A percentile compares a stretch with the other conserved stretches of the same genome.
Conservation (phyloP, 2,113 vertebrate genomes). For the Gila orcuttii region DNA sequence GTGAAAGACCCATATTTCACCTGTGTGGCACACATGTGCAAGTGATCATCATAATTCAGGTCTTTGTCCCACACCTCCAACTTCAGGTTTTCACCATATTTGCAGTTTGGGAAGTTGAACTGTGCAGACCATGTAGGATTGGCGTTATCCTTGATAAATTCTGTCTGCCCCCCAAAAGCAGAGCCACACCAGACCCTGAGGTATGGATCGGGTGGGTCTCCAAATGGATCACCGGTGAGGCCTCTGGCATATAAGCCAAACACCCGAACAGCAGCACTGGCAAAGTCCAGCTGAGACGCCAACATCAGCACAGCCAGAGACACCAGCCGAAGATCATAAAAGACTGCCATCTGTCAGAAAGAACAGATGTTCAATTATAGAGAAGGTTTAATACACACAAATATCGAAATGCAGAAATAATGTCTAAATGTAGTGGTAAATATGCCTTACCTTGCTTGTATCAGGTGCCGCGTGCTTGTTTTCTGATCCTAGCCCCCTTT, state of each 20-base stretch:
- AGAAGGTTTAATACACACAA: neutral
- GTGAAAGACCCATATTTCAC: neutral
- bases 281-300: neutral
- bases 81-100: neutral
- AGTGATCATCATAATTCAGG: conserved; percentile 7
- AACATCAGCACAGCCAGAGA: conserved; percentile 11
- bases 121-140: neutral
- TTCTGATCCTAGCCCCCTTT: neutral
- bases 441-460: neutral
- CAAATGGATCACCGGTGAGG: neutral
- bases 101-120: conserved; percentile 19
- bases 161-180: neutral
- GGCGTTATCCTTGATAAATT: neutral
- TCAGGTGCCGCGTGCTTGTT: neutral
- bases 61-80: conserved; percentile 48
- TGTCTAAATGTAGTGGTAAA: neutral
- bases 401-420: neutral
- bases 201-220: conserved; percentile 22
- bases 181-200: conserved; percentile 15
- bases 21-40: neutral
- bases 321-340: neutral
- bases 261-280: neutral
- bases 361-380: neutral
- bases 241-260: neutral
- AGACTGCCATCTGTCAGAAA: conserved; percentile 17